phyloP scores from a whole-genome alignment of 2,797 vertebrate species.

The Coracias cyanogaster region DNA sequence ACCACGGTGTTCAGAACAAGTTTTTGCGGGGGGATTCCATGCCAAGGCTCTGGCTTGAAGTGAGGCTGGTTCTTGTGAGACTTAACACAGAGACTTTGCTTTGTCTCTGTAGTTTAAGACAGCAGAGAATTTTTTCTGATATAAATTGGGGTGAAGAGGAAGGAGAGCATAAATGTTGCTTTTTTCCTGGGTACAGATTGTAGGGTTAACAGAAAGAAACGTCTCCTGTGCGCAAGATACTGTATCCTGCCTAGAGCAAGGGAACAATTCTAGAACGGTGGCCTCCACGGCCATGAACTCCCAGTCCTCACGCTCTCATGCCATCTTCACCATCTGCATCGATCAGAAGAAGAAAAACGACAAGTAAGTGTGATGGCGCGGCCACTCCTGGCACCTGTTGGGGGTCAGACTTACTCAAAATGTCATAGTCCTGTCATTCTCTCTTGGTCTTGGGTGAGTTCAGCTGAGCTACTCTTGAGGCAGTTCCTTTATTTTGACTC shows the following conservation, averaged over 20 bases:
- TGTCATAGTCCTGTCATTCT: background rate
- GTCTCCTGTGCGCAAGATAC: conserved; percentile 87
- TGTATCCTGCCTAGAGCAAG: conserved; percentile 90
- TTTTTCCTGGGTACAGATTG: conserved; percentile 82
- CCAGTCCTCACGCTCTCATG: conserved; percentile 94
- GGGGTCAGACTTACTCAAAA: background rate
- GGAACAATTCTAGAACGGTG: conserved; percentile 91
- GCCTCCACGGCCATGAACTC: conserved; percentile 97
- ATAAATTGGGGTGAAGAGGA: background rate
- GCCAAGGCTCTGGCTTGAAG: background rate
- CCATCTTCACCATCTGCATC: conserved; percentile 95
- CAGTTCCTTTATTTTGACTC: background rate
- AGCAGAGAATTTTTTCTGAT: background rate
- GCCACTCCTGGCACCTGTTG: background rate
- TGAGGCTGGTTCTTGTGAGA: background rate
- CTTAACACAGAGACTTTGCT: background rate
- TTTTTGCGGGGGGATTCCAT: background rate
- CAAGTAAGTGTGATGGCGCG: conserved; percentile 81
- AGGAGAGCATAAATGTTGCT: background rate
- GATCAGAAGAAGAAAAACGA: conserved; percentile 89
- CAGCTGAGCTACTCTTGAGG: background rate
- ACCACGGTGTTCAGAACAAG: background rate
- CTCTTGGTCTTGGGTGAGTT: background rate
- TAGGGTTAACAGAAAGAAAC: conserved; percentile 89
- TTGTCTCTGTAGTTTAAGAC: background rate